These are phyloP conservation scores for Agrochola macilenta DNA, from an alignment of 2,888 invertebrate species.

Conservation along the genomic window DNA sequence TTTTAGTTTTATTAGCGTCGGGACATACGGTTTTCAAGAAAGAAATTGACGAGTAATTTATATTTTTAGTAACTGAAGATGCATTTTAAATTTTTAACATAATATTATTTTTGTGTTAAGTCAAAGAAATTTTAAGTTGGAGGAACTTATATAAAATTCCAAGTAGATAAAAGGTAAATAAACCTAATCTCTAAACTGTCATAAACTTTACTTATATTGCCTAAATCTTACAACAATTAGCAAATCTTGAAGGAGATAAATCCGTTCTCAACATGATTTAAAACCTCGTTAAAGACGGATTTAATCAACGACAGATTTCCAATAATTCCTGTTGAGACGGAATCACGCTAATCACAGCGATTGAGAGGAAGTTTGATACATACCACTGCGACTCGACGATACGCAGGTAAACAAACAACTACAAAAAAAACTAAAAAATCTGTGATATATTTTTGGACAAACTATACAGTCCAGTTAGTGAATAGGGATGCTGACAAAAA, in stretches of 20 bases:
- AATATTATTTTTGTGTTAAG: not conserved
- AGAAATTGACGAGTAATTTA: not conserved
- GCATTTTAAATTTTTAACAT: no score
- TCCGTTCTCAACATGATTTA: conserved; percentile 35
- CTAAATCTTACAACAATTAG: conserved; percentile 14
- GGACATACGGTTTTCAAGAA: not conserved
- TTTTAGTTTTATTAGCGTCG: conserved; percentile 24
- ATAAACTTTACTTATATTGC: not conserved
- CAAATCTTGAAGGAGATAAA: conserved; percentile 32
- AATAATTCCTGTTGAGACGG: conserved; percentile 42
- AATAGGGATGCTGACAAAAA: no score
- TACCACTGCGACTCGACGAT: not conserved
- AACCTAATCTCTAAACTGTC: not conserved
- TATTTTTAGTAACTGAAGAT: not conserved
- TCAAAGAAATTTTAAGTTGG: not conserved
- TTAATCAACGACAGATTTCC: conserved; percentile 41
- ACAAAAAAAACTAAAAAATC: no score
- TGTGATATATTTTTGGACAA: not conserved
- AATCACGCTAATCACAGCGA: conserved; percentile 25
- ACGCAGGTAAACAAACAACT: not conserved
- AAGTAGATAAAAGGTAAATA: not conserved
- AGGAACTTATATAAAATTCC: not conserved
- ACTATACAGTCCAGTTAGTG: no score
- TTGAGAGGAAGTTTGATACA: conserved; percentile 4
- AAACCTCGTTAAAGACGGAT: conserved; percentile 42